Evolutionary conservation across 1,140 invertebrate genomes (phyloP), one percentile per base, ranked within the genome.

Genomic region (Aculops lycopersici): DNA sequence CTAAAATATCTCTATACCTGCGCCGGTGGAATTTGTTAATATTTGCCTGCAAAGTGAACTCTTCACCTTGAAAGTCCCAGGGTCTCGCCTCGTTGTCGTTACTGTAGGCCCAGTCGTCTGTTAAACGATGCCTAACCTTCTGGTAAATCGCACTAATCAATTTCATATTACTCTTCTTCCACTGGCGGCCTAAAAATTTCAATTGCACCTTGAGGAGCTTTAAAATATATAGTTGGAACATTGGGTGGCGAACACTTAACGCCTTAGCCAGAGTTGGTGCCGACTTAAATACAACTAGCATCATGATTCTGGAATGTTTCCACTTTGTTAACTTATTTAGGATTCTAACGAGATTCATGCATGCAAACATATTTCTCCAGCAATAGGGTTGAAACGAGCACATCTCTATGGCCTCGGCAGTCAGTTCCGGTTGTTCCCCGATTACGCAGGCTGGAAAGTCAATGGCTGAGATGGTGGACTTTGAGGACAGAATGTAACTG

Each of bases 181-280:
- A 98, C 52, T 97, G 90, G 17, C 92, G 62, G 1, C 92, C 92
- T 44, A 98, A 67, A 62, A 95, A 98, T 55, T 92, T 94, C 0
- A 86, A 94, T 64, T 98, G 92, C 83, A 98, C 94, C 64, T 98
- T 98, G 0, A 98, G 58, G 21, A 97, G 60, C 58, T 98, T 98
- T 35, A 98, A 63, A 4, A 92, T 80, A 57, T 98, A 98, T 40
- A 97, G 62, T 59, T 98, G 92, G 68, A 95, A 81, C 69, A 97
- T 77, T 2, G 84, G 79, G 59, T 97, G 81, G 40, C 78, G 67
- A 1, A 86, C 64, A 66, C 90, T 90, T 8, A 98, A 61, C 4
- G 84, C 84, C 46, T 86, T 66, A 59, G 95, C 97, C 31, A 98
- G 61, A 48, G 97, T 95, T 0, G 90, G 88, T 4, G 90, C 86